Evolutionary conservation across 2,797 vertebrate species (phyloP).

Genomic region (Anomalospiza imberbis): DNA sequence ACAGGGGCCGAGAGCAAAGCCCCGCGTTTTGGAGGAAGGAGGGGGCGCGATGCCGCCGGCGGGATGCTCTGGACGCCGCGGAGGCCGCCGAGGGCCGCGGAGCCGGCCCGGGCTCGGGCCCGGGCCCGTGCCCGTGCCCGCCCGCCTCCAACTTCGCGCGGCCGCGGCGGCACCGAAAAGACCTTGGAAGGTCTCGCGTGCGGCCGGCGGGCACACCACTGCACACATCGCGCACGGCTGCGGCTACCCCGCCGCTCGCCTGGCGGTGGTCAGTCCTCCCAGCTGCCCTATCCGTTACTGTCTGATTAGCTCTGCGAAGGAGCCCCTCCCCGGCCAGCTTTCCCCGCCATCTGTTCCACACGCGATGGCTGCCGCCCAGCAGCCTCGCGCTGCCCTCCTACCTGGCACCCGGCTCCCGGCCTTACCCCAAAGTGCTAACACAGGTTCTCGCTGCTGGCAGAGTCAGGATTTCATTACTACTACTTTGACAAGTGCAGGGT

Average conservation of each 20-base stretch:
- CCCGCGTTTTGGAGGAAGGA: background rate
- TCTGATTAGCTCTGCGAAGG: conserved; percentile 99
- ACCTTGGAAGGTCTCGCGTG: conserved; percentile 89
- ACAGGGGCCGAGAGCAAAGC: background rate
- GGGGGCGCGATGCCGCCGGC: background rate
- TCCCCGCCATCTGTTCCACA: conserved; percentile 86
- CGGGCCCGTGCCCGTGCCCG: background rate
- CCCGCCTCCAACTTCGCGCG: background rate
- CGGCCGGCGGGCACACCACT: conserved; percentile 94
- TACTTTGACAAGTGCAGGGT: conserved; percentile 90
- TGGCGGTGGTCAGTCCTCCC: conserved; percentile 97
- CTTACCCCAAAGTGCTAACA: conserved; percentile 90
- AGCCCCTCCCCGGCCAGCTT: conserved; percentile 97
- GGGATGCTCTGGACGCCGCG: background rate
- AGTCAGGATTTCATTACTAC: conserved; percentile 90
- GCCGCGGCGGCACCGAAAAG: conserved; percentile 68
- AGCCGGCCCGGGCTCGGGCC: background rate
- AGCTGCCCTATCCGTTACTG: conserved; percentile 99
- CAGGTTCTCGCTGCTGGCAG: conserved; percentile 85
- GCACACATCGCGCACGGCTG: conserved; percentile 92
- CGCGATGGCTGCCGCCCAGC: conserved; percentile 98
- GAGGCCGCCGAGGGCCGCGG: background rate
- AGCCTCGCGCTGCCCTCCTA: conserved; percentile 86
- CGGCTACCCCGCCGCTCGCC: conserved; percentile 78
- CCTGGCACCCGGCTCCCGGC: conserved; percentile 87